A percentile compares a stretch with the other conserved stretches of the same genome.
Evolutionary conservation across 2,113 vertebrate species (phyloP).

Genomic region (Bubo blakistoni): DNA sequence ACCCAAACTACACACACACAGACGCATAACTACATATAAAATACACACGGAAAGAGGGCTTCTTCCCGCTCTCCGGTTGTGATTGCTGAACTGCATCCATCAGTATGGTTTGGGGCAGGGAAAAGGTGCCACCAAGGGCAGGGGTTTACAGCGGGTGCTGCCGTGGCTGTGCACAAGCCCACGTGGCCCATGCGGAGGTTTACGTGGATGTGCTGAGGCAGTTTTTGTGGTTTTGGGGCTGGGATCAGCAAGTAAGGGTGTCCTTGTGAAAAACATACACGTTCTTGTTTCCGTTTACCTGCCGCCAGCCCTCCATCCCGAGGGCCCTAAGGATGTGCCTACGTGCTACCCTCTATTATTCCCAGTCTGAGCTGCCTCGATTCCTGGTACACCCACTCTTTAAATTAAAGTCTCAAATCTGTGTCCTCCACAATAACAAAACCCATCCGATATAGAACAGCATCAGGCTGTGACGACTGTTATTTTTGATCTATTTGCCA

Average conservation of each 20-base stretch:
- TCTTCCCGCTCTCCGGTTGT: too few relatives aligned
- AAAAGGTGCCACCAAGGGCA: not conserved
- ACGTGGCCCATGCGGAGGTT: rapidly evolving
- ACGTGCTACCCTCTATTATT: rapidly evolving
- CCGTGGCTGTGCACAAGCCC: not conserved
- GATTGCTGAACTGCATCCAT: too few relatives aligned
- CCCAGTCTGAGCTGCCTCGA: not conserved
- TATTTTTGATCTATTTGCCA: rapidly evolving
- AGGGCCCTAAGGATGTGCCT: not conserved
- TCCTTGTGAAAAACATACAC: too few relatives aligned
- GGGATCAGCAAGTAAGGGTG: not conserved
- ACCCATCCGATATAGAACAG: rapidly evolving
- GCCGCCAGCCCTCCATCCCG: rapidly evolving
- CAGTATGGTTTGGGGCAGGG: not conserved
- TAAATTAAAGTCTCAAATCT: not conserved
- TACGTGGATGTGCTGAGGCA: not conserved
- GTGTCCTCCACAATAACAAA: not conserved
- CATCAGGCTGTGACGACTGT: not conserved
- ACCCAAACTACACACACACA: not conserved
- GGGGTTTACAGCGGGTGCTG: not conserved
- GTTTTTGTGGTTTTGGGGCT: not conserved
- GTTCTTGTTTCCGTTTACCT: not conserved
- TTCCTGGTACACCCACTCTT: not conserved
- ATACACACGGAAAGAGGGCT: too few relatives aligned
- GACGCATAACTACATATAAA: too few relatives aligned